Conservation (phyloP, 2,113 vertebrate genomes). For the Melanocharis versteri region DNA sequence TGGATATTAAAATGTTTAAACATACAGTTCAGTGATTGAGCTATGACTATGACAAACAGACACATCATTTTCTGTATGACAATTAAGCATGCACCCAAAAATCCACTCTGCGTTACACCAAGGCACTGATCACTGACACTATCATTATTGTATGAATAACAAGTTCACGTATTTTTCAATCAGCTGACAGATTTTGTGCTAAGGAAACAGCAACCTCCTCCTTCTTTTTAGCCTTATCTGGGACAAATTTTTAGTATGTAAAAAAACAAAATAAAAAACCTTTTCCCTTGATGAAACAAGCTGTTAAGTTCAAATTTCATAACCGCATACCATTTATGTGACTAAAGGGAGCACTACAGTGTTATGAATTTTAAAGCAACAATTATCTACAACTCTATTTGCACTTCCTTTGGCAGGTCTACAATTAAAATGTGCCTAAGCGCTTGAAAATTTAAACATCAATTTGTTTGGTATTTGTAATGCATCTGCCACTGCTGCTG, state of each 20-base stretch:
- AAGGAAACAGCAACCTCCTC: neutral
- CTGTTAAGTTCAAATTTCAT: conserved; percentile 45
- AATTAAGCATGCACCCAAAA: conserved; percentile 14
- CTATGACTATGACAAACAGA: conserved; percentile 37
- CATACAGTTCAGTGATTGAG: neutral
- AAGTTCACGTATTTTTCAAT: neutral
- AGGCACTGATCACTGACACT: neutral
- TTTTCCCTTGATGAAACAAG: conserved; percentile 34
- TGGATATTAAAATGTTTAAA: conserved; percentile 46
- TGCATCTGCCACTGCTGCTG: neutral
- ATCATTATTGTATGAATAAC: neutral
- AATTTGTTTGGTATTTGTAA: conserved; percentile 41
- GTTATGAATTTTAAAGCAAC: conserved; percentile 60
- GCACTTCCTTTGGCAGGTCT: conserved; percentile 59
- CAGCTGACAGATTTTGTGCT: conserved; percentile 24
- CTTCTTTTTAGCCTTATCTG: neutral
- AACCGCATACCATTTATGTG: conserved; percentile 33
- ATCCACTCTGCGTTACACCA: neutral
- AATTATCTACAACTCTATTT: conserved; percentile 56
- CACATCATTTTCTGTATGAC: conserved; percentile 12
- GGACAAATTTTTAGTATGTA: neutral
- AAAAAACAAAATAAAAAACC: neutral
- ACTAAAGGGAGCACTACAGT: conserved; percentile 47
- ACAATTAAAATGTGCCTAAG: conserved; percentile 62
- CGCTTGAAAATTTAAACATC: conserved; percentile 56